Conservation (phyloP, 2,888 invertebrate species). For the Callinectes sapidus region DNA sequence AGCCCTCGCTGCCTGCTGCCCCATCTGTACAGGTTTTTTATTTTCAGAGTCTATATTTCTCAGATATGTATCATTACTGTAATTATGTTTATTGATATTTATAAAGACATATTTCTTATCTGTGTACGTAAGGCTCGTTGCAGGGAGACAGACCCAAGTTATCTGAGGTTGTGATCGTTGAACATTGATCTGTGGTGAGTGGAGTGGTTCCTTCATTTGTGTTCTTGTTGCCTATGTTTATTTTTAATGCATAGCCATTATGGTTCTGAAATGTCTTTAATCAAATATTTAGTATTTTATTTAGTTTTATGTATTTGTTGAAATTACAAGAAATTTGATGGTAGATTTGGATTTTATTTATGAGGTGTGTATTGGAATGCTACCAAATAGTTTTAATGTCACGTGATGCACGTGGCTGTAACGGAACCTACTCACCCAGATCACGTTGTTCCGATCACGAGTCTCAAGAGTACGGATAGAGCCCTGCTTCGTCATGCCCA, state of each 20-base stretch:
- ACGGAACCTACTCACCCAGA: background rate
- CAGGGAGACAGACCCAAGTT: slow-evolving; percentile 56
- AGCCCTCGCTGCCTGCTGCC: slow-evolving; percentile 65
- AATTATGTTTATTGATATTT: slow-evolving; percentile 72
- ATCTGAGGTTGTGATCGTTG: slow-evolving; percentile 48
- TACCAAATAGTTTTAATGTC: background rate
- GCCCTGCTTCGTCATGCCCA: slow-evolving; percentile 61
- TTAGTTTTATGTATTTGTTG: background rate
- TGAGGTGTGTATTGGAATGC: background rate
- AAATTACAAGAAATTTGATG: background rate
- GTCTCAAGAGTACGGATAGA: slow-evolving; percentile 56
- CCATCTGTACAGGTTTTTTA: slow-evolving; percentile 72
- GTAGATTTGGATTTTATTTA: background rate
- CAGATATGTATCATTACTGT: slow-evolving; percentile 71
- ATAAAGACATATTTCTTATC: slow-evolving; percentile 71
- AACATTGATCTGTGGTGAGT: slow-evolving; percentile 36
- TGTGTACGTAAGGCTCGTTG: slow-evolving; percentile 69
- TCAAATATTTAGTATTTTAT: background rate
- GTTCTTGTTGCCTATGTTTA: background rate
- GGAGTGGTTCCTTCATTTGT: background rate
- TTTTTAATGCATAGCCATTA: background rate
- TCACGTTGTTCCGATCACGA: slow-evolving; percentile 39
- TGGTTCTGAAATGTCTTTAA: background rate
- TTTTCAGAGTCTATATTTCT: slow-evolving; percentile 72
- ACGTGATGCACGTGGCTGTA: background rate